phyloP scores from a whole-genome alignment of 2,113 vertebrate genomes.

The Bombycilla garrulus region DNA sequence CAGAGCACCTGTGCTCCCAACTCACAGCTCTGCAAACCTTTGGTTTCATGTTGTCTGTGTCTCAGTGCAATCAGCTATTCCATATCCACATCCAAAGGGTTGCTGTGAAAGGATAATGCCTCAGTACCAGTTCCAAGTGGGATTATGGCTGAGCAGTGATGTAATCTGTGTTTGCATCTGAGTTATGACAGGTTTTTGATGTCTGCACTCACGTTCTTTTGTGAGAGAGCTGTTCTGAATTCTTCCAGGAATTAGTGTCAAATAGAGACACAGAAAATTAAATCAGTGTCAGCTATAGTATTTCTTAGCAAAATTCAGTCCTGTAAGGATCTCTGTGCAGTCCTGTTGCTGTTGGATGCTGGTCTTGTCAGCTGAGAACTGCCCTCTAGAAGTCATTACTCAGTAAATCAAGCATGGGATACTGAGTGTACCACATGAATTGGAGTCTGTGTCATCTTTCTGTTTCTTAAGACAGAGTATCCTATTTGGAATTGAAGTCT shows the following conservation, averaged over 20 bases:
- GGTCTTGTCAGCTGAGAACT: background rate
- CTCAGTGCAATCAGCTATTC: background rate
- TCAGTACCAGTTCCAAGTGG: background rate
- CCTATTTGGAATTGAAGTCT: background rate
- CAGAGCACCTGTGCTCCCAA: background rate
- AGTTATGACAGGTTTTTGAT: background rate
- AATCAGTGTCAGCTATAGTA: background rate
- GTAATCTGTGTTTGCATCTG: background rate
- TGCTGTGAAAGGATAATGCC: background rate
- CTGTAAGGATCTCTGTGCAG: background rate
- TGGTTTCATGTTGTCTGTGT: background rate
- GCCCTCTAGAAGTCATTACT: background rate
- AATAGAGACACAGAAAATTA: background rate
- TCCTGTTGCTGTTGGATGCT: background rate
- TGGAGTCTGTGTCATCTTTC: background rate
- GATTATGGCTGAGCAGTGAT: background rate
- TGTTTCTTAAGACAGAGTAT: background rate
- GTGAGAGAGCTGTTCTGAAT: background rate
- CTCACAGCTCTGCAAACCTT: background rate
- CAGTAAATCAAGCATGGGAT: background rate
- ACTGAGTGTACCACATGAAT: background rate
- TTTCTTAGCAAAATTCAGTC: background rate
- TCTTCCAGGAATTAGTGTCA: background rate
- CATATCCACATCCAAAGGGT: background rate
- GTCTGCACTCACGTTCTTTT: background rate